Conservation (phyloP, 2,888 invertebrate species). For the Stenichneumon culpator region DNA sequence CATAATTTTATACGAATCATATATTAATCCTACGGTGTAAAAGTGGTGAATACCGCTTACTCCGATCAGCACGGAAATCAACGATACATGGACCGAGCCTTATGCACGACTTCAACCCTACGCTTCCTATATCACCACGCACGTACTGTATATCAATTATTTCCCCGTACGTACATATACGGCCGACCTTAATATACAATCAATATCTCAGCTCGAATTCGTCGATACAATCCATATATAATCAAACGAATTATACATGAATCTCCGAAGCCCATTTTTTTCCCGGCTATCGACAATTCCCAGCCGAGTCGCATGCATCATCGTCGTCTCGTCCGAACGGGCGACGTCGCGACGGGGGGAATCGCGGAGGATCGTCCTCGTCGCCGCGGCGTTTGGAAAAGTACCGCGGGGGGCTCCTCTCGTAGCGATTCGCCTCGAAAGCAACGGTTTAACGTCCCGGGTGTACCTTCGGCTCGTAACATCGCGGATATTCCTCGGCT, state of each 20-base stretch:
- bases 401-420: background rate
- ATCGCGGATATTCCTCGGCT: conserved; percentile 8
- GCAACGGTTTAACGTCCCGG: background rate
- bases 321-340: background rate
- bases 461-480: conserved; percentile 17
- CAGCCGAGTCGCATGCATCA: background rate
- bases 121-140: too few species aligned
- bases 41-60: background rate
- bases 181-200: background rate
- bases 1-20: background rate
- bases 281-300: background rate
- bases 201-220: background rate
- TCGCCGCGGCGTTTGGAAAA: background rate
- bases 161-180: background rate
- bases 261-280: background rate
- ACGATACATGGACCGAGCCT: too few species aligned
- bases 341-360: too few species aligned
- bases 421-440: background rate
- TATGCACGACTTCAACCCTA: too few species aligned
- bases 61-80: too few species aligned
- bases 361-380: too few species aligned
- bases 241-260: background rate
- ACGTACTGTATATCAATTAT: too few species aligned
- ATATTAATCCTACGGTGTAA: background rate
- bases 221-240: background rate